Percentiles rank a stretch among this genome's conserved stretches.
phyloP scores from a whole-genome alignment of 2,888 invertebrate species.

The Argyresthia goedartella region DNA sequence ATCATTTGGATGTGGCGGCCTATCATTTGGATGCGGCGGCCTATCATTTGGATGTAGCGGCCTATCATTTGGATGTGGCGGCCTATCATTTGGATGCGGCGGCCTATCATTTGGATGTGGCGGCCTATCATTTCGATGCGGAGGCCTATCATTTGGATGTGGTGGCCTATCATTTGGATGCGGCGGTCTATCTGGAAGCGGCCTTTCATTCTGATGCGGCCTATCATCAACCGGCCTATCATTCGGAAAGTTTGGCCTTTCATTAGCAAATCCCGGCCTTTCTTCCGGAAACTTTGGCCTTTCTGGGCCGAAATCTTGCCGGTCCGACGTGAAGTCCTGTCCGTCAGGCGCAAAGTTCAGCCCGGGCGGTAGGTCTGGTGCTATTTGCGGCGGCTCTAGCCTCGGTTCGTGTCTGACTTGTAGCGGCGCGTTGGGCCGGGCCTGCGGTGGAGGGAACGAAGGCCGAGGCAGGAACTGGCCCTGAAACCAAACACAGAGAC shows the following conservation, averaged over 20 bases:
- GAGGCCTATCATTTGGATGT: too few species aligned
- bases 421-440: slow-evolving; percentile 30
- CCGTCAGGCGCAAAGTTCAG: slow-evolving; percentile 9
- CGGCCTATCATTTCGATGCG: too few species aligned
- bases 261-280: neutral
- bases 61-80: too few species aligned
- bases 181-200: too few species aligned
- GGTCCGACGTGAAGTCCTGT: slow-evolving; percentile 5
- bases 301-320: neutral
- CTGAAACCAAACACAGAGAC: slow-evolving; percentile 22
- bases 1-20: too few species aligned
- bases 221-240: neutral
- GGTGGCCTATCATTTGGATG: too few species aligned
- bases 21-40: too few species aligned
- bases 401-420: slow-evolving; percentile 34
- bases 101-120: too few species aligned
- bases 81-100: too few species aligned
- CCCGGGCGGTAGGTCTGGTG: slow-evolving; percentile 15
- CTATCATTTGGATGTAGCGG: too few species aligned
- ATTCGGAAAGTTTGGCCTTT: neutral
- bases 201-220: too few species aligned
- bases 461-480: slow-evolving; percentile 39
- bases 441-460: slow-evolving; percentile 29
- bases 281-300: slow-evolving; percentile 7
- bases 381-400: slow-evolving; percentile 12